Evolutionary conservation across 2,113 vertebrate species (phyloP).

Genomic region (Syngnathus typhle): DNA sequence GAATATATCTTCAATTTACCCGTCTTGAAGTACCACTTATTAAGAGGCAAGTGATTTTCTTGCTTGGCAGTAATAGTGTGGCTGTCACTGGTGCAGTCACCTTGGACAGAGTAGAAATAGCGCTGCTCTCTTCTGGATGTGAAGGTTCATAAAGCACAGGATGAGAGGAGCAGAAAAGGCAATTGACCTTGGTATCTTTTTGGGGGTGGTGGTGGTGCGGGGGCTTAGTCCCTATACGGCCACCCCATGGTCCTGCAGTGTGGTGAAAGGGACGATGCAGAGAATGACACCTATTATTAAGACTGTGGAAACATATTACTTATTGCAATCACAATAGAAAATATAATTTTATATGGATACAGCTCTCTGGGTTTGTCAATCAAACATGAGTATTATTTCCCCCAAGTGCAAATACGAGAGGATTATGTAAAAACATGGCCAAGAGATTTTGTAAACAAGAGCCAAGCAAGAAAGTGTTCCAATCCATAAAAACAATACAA

Average conservation of each 20-base stretch:
- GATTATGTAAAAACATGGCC: too few relatives aligned
- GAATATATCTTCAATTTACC: not conserved
- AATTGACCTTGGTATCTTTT: conserved; percentile 74
- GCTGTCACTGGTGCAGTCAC: conserved; percentile 68
- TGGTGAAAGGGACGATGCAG: conserved; percentile 26
- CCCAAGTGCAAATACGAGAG: not conserved
- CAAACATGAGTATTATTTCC: not conserved
- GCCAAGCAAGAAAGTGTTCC: too few relatives aligned
- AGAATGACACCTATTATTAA: conserved; percentile 28
- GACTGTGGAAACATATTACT: conserved; percentile 2
- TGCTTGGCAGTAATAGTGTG: conserved; percentile 16
- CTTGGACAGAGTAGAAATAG: conserved; percentile 84
- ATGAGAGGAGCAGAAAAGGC: conserved; percentile 64
- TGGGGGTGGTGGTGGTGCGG: conserved; percentile 8
- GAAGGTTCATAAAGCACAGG: conserved; percentile 70
- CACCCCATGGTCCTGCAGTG: conserved; percentile 39
- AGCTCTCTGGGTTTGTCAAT: not conserved
- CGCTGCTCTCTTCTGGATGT: conserved; percentile 65
- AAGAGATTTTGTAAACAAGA: too few relatives aligned
- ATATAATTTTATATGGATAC: not conserved
- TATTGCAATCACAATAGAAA: not conserved
- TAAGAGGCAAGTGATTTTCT: conserved; percentile 12
- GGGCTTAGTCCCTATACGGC: conserved; percentile 44
- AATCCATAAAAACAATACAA: too few relatives aligned
- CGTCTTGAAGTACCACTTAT: not conserved